Evolutionary conservation across 2,113 vertebrate species (phyloP), one percentile per base, ranked within the genome.

Genomic region (Upupa epops): DNA sequence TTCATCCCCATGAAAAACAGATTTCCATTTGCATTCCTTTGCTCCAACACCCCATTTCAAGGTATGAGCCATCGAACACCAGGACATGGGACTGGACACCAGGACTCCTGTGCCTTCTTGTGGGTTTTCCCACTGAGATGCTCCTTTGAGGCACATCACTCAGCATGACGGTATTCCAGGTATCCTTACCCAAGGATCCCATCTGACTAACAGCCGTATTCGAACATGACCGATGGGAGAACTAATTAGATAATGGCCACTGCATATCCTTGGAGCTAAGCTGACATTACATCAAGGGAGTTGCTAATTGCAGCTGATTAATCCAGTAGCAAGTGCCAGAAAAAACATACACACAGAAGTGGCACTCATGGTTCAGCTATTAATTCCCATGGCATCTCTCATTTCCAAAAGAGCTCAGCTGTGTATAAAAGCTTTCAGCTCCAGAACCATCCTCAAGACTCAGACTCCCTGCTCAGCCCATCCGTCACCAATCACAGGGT

Each of bases 331-430:
- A 48, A 83, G 92, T 20, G 45, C 80, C 86, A 81, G 89, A 6
- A 70, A 83, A 82, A 80, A 91, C 54, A 68, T 3, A 66, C 68
- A 26, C 7, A 20, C 54, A 89, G 86, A 74, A 81, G 77, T 49
- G 73, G 93, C 70, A 85, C 81, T 94, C 89, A 95, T 32, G 4
- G 89, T 92, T 92, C 81, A 90, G 91, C 92, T 94, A 86, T 84
- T 95, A 26, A 96, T 96, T 95, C 95, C 89, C 92, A 22, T 42
- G 83, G 31, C 58, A 40, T 96, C 92, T 63, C 73, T 96, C 95
- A 96, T 17, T 49, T 31, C 65, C 77, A 20, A 64, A 9, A 64
- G 7, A 92, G n/a, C 69, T 32, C 6, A 1, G 25, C 65, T 16
- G 0, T 49, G 1, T 37, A 95, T 95, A 96, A 94, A 94, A 94